A percentile compares a stretch with the other conserved stretches of the same genome.
These are phyloP conservation scores for Nomada hirtipes DNA, from an alignment of 2,888 invertebrate species.

Conservation along the genomic window DNA sequence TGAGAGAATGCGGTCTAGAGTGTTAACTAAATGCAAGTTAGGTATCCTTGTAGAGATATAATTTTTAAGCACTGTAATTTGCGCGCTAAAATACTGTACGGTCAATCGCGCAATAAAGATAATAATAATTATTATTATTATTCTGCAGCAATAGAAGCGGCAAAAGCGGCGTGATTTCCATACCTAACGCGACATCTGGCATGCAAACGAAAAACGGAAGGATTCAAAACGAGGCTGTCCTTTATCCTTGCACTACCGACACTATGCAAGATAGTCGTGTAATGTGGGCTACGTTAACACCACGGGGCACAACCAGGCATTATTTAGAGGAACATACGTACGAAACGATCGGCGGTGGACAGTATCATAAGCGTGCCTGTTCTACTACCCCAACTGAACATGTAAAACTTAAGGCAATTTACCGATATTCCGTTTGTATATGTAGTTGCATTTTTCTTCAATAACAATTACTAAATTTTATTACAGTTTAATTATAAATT, in stretches of 20 bases:
- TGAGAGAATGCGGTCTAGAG: too few species aligned
- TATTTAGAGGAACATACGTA: conserved; percentile 84
- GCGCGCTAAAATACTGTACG: neutral
- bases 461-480: neutral
- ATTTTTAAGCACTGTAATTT: neutral
- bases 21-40: neutral
- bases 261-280: conserved; percentile 89
- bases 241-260: conserved; percentile 86
- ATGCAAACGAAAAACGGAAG: conserved; percentile 81
- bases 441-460: conserved; percentile 19
- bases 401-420: conserved; percentile 82
- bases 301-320: conserved; percentile 91
- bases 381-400: conserved; percentile 83
- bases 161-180: conserved; percentile 80
- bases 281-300: conserved; percentile 94
- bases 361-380: conserved; percentile 74
- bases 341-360: conserved; percentile 80
- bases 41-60: neutral
- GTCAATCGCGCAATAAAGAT: neutral
- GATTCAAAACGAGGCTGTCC: conserved; percentile 86
- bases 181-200: conserved; percentile 78
- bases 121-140: conserved; percentile 36
- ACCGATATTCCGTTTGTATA: conserved; percentile 67
- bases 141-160: conserved; percentile 77
- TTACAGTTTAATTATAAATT: neutral